Base-by-base conservation (phyloP, 2,888 invertebrate species). In the Endomychus coccineus region DNA sequence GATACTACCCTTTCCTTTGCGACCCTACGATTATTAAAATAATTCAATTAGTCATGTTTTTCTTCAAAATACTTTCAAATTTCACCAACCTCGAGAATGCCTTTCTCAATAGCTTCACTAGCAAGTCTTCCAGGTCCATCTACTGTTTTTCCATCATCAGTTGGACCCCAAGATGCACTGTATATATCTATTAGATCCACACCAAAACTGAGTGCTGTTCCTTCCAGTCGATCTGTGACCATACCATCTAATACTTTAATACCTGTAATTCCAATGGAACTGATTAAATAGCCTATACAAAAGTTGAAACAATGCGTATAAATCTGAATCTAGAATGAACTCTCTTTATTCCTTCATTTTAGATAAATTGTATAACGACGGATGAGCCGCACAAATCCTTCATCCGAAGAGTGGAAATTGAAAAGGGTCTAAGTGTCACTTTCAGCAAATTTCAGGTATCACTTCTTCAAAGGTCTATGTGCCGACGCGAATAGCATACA, bases 121-220 rank as follows among this genome's bases (percentile, higher is more conserved):
- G 90, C 88, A 4, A 94, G 71, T 34, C 75, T 70, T 9, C 91
- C 90, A 0, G 94, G 94, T 4, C 85, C 87, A 59, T 94, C 94
- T 1, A 92, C 80, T 1, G 88, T 89, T 55, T 73, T 73, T 0
- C 94, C 94, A 58, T 92, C 84, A 58, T 94, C 94, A 50, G 79
- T 83, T 4, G 94, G 94, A 3, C 94, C 94, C 94, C 94, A 94
- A 16, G 89, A 89, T 27, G 89, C 87, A 51, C 89, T 89, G 66
- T 87, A 91, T 47, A 94, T 82, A 59, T 94, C 90, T n/a, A 87
- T 80, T 54, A 84, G 73, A 46, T 83, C 74, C 49, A 77, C 70
- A 11, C 81, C 83, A 61, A 77, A 84, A 6, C 82, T 78, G 41
- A 95, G 71, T 1, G 90, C 87, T 50, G 81, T 81, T 9, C 85